phyloP scores from a whole-genome alignment of 2,797 vertebrate species.

The Tokudaia muenninki region DNA sequence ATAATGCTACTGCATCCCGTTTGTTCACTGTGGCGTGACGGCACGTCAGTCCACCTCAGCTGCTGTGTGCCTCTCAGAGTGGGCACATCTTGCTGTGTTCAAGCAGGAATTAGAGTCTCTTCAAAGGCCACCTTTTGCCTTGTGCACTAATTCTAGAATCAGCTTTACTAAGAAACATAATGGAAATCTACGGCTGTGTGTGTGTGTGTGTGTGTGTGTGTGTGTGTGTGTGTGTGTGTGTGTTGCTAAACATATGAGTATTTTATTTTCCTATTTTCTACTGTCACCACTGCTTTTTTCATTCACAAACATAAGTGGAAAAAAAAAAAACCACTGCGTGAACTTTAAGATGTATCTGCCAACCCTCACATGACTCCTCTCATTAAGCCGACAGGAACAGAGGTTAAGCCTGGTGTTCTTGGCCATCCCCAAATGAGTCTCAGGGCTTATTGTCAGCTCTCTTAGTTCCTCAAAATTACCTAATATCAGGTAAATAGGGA shows the following conservation, averaged over 20 bases:
- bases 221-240: not conserved
- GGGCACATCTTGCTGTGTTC: not conserved
- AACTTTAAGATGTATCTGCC: not conserved
- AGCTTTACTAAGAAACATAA: not conserved
- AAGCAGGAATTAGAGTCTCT: not conserved
- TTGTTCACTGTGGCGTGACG: not conserved
- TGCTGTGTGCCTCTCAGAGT: too few relatives aligned
- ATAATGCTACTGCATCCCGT: not conserved
- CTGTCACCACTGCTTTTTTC: not conserved
- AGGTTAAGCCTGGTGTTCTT: not conserved
- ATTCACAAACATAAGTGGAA: not conserved
- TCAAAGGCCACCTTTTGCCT: not conserved
- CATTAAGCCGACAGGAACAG: not conserved
- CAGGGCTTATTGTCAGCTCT: fast-evolving
- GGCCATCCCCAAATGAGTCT: not conserved
- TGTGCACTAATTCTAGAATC: not conserved
- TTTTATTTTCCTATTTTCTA: constrained; percentile 5
- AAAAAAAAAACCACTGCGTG: not conserved
- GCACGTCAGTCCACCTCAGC: fast-evolving
- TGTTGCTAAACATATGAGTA: not conserved
- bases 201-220: not conserved
- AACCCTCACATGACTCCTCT: not conserved
- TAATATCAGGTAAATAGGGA: fast-evolving
- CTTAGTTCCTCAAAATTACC: not conserved
- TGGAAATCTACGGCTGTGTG: not conserved